Evolutionary conservation across 2,888 invertebrate genomes (phyloP).

Genomic region (Actias luna): DNA sequence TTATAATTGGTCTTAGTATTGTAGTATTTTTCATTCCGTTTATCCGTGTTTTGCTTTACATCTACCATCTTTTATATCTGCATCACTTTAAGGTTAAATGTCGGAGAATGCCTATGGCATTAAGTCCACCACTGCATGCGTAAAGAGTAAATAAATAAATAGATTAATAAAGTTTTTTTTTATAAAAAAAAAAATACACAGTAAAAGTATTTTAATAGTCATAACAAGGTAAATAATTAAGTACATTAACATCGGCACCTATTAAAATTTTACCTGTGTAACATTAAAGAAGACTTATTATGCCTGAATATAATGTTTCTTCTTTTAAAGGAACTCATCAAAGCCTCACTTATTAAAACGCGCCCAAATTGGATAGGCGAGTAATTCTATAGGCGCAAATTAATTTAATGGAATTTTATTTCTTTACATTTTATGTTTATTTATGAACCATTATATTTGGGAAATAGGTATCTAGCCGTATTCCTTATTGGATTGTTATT

Average conservation of each 20-base stretch:
- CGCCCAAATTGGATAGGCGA: conserved; percentile 11
- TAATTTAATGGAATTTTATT: conserved; percentile 7
- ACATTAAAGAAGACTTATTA: conserved; percentile 2
- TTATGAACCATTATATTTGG: background rate
- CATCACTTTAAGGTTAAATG: no score
- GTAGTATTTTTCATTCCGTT: no score
- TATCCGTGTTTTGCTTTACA: no score
- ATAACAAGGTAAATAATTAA: background rate
- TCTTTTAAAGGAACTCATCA: conserved; percentile 7
- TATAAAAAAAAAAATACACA: background rate
- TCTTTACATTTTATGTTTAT: background rate
- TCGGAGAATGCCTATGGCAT: no score
- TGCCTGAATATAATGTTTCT: conserved; percentile 1
- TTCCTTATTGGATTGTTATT: conserved; percentile 1
- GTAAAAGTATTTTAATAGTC: background rate
- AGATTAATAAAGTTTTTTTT: no score
- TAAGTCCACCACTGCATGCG: no score
- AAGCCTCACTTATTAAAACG: conserved; percentile 11
- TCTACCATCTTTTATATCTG: no score
- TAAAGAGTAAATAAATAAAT: no score
- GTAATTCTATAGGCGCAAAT: conserved; percentile 10
- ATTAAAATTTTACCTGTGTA: background rate
- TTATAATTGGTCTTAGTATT: no score
- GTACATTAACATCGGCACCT: background rate
- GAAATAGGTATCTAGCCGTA: background rate